These are phyloP conservation scores for Acanthochromis polyacanthus DNA, from an alignment of 2,113 vertebrate genomes.

Conservation along the genomic window DNA sequence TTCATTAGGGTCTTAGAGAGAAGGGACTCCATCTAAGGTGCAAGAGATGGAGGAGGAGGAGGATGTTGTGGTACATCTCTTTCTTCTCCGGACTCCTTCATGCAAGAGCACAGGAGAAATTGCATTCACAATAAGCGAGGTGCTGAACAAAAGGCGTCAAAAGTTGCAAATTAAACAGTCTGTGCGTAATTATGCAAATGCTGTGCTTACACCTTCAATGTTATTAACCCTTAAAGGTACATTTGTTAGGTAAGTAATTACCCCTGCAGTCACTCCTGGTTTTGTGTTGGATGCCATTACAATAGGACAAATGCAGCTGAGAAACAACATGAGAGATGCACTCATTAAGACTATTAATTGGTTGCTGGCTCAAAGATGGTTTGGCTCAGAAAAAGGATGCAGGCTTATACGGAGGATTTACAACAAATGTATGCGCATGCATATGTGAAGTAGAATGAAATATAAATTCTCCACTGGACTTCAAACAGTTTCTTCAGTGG, in stretches of 20 bases:
- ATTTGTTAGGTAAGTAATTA: slow-evolving; percentile 83
- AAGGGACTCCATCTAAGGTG: slow-evolving; percentile 79
- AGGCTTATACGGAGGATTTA: slow-evolving; percentile 39
- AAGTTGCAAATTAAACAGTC: slow-evolving; percentile 87
- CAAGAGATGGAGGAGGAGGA: slow-evolving; percentile 63
- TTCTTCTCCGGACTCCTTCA: slow-evolving; percentile 67
- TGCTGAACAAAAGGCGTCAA: slow-evolving; percentile 81
- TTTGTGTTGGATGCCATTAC: slow-evolving; percentile 77
- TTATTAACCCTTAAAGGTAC: slow-evolving; percentile 86
- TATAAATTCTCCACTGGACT: slow-evolving; percentile 30
- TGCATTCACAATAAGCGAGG: slow-evolving; percentile 79
- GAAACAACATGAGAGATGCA: slow-evolving; percentile 80
- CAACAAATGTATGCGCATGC: slow-evolving; percentile 50
- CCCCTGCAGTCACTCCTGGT: slow-evolving; percentile 80
- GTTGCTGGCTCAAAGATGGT: slow-evolving; percentile 74
- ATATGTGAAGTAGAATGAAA: slow-evolving; percentile 50
- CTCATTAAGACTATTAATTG: slow-evolving; percentile 85
- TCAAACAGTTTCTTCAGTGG: slow-evolving; percentile 3
- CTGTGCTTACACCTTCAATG: slow-evolving; percentile 84
- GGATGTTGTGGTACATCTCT: slow-evolving; percentile 74
- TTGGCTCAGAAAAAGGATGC: slow-evolving; percentile 67
- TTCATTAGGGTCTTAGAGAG: slow-evolving; percentile 85
- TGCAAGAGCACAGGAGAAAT: slow-evolving; percentile 49
- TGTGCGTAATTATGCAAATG: slow-evolving; percentile 87
- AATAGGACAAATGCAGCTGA: slow-evolving; percentile 71